These are phyloP conservation scores for Acestrorhynchus altus DNA, from an alignment of 2,797 vertebrate genomes.

Conservation along the genomic window DNA sequence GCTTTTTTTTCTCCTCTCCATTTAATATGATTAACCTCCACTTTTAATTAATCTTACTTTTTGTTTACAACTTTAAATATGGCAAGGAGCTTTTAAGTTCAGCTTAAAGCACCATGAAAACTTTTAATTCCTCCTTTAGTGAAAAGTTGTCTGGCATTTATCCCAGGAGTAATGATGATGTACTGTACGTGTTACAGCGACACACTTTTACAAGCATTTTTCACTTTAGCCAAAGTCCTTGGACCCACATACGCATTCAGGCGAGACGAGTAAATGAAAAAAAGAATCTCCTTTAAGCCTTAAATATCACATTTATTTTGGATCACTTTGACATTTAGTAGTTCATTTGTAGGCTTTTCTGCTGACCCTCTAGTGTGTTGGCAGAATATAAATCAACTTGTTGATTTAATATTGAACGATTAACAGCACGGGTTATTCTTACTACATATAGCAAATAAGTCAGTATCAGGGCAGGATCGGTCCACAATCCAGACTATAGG, in stretches of 20 bases:
- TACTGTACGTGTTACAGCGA: background rate
- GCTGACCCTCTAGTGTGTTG: no score
- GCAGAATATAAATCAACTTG: no score
- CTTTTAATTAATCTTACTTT: background rate
- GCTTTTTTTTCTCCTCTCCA: background rate
- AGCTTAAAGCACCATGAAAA: background rate
- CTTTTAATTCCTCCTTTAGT: background rate
- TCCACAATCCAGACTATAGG: no score
- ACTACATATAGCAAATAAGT: no score
- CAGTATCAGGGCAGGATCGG: no score
- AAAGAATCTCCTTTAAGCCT: background rate
- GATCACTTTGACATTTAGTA: no score
- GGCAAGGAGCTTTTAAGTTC: background rate
- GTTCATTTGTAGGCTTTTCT: no score
- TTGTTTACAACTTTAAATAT: background rate
- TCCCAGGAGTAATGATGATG: background rate
- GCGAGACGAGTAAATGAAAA: background rate
- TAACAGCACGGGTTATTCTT: no score
- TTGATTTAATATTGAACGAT: no score
- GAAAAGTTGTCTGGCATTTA: background rate
- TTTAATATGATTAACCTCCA: background rate
- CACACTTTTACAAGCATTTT: background rate
- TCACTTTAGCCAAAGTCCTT: conserved; percentile 7
- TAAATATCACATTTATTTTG: no score
- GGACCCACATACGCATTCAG: background rate